These are phyloP conservation scores for Podarcis cretensis DNA, from an alignment of 2,113 vertebrate species.

Conservation along the genomic window DNA sequence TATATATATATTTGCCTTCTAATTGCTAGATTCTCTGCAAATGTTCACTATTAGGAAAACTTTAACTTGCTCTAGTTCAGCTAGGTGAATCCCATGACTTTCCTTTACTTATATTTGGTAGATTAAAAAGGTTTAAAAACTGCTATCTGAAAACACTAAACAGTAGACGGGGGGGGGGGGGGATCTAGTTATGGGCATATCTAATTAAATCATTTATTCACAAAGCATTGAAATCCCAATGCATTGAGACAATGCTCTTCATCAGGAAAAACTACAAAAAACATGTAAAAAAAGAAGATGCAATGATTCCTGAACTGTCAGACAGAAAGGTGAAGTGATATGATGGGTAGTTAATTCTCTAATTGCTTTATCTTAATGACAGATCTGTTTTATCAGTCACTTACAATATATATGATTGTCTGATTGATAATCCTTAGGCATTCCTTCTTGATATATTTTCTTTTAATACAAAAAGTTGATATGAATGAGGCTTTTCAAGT, in stretches of 20 bases:
- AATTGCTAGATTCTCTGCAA: slow-evolving; percentile 1
- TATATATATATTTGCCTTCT: background rate
- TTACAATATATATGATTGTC: background rate
- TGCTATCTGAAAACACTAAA: background rate
- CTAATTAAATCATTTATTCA: background rate
- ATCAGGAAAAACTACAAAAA: slow-evolving; percentile 13
- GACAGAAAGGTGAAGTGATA: slow-evolving; percentile 12
- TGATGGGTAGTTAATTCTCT: slow-evolving; percentile 21
- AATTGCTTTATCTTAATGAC: slow-evolving; percentile 13
- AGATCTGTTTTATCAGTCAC: background rate
- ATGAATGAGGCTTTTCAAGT: slow-evolving; percentile 44
- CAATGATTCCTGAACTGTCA: slow-evolving; percentile 35
- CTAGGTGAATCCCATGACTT: background rate
- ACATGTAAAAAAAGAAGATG: background rate
- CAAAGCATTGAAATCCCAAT: background rate
- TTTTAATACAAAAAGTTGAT: slow-evolving; percentile 14
- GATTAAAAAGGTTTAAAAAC: background rate
- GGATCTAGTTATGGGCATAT: background rate
- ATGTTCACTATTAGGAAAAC: background rate
- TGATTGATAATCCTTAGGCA: slow-evolving; percentile 44
- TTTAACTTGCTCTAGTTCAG: background rate
- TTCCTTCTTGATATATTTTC: slow-evolving; percentile 28
- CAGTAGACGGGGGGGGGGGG: no score
- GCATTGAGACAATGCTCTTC: background rate
- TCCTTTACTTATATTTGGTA: background rate